Conservation (phyloP, 2,797 vertebrate genomes). For the Ctenopoma multispine region DNA sequence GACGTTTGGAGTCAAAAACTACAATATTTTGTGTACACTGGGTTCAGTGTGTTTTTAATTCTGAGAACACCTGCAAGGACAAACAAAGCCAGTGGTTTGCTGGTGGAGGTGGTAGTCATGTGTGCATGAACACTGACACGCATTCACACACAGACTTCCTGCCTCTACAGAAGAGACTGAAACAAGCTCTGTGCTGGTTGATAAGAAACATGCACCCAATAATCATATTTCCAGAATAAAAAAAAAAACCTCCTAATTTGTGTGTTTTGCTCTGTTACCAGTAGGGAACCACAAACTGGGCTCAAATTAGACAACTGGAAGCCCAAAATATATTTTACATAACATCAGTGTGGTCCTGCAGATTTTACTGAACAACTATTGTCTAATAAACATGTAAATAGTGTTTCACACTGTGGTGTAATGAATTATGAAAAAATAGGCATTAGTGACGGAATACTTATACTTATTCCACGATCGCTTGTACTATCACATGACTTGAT, state of each 20-base stretch:
- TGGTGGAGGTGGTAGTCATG: conserved; percentile 11
- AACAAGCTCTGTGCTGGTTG: conserved; percentile 45
- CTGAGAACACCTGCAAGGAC: conserved; percentile 47
- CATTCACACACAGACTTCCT: conserved; percentile 30
- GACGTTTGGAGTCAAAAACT: not conserved
- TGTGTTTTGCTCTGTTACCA: conserved; percentile 28
- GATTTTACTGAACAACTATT: no score
- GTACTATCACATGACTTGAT: no score
- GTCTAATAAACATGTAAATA: no score
- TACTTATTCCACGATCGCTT: no score
- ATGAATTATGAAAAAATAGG: no score
- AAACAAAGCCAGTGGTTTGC: conserved; percentile 26
- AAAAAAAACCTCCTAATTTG: conserved; percentile 46
- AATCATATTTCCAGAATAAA: conserved; percentile 49
- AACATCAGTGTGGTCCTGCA: not conserved
- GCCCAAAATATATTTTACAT: conserved; percentile 1
- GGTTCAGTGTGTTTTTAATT: conserved; percentile 8
- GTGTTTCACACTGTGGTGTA: no score
- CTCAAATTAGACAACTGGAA: not conserved
- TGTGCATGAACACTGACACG: conserved; percentile 9
- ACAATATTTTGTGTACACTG: not conserved
- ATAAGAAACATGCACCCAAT: conserved; percentile 54
- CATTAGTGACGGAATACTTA: no score
- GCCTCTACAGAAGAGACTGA: conserved; percentile 32
- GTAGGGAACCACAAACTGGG: conserved; percentile 26